Conservation (phyloP, 2,797 vertebrate species). For the Poecile montanus region DNA sequence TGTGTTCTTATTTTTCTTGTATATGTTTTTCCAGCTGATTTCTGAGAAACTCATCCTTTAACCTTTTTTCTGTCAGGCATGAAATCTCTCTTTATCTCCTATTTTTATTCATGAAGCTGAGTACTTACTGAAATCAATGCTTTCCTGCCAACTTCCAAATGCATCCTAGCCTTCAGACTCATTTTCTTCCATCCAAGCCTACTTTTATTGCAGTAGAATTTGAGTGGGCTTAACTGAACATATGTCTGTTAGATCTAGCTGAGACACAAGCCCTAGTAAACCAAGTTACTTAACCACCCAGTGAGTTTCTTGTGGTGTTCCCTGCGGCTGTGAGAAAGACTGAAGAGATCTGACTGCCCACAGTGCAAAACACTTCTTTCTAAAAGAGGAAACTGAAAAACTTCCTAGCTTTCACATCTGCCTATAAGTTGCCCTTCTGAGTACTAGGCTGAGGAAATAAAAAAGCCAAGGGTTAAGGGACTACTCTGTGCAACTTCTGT, state of each 20-base stretch:
- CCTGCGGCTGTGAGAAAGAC: constrained; percentile 61
- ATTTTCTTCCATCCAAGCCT: not conserved
- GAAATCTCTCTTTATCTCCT: not conserved
- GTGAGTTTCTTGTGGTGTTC: constrained; percentile 22
- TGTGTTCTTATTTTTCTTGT: not conserved
- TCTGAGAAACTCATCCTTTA: not conserved
- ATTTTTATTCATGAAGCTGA: not conserved
- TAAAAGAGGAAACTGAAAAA: constrained; percentile 69
- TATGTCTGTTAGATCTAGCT: not conserved
- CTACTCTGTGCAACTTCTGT: not conserved
- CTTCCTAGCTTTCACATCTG: constrained; percentile 72
- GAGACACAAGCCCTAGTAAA: not conserved
- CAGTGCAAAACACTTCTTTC: constrained; percentile 47
- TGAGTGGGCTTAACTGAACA: not conserved
- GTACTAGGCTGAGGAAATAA: constrained; percentile 25
- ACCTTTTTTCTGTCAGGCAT: not conserved
- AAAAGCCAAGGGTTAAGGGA: constrained; percentile 44
- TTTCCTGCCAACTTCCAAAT: not conserved
- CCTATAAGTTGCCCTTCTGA: constrained; percentile 66
- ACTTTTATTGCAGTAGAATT: not conserved
- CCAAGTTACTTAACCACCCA: constrained; percentile 37
- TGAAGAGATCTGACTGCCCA: constrained; percentile 51
- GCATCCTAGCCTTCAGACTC: not conserved
- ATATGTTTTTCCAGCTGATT: not conserved
- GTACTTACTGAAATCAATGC: not conserved